Conservation (phyloP, 2,888 invertebrate genomes). For the Punctoribates punctum region DNA sequence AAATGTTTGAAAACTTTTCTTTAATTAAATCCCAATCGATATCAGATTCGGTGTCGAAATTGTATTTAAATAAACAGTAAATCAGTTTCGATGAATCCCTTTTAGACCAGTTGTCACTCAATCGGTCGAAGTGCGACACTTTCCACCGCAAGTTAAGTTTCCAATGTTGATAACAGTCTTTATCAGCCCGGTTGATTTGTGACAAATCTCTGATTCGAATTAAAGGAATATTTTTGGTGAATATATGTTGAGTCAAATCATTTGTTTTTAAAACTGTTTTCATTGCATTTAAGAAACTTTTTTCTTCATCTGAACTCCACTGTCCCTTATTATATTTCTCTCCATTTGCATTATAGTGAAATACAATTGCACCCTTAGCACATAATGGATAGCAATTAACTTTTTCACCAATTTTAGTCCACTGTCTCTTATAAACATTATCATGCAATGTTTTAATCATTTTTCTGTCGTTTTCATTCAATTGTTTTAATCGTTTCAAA, state of each 20-base stretch:
- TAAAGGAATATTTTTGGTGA: neutral
- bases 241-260: constrained; percentile 2
- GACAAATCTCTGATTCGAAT: neutral
- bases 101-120: neutral
- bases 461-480: neutral
- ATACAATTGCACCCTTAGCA: neutral
- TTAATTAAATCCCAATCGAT: constrained; percentile 18
- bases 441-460: neutral
- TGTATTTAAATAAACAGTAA: constrained; percentile 15
- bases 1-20: constrained; percentile 8
- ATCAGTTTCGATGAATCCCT: constrained; percentile 2
- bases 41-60: neutral
- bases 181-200: neutral
- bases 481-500: neutral
- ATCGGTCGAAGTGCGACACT: neutral
- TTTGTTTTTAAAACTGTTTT: neutral
- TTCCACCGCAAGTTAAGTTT: neutral
- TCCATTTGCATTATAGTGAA: neutral
- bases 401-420: neutral
- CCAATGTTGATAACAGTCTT: neutral
- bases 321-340: neutral
- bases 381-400: neutral
- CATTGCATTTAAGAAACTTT: neutral
- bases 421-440: neutral
- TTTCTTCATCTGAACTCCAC: neutral